These are phyloP conservation scores for Horisme vitalbata DNA, from an alignment of 2,888 invertebrate genomes.

Conservation along the genomic window DNA sequence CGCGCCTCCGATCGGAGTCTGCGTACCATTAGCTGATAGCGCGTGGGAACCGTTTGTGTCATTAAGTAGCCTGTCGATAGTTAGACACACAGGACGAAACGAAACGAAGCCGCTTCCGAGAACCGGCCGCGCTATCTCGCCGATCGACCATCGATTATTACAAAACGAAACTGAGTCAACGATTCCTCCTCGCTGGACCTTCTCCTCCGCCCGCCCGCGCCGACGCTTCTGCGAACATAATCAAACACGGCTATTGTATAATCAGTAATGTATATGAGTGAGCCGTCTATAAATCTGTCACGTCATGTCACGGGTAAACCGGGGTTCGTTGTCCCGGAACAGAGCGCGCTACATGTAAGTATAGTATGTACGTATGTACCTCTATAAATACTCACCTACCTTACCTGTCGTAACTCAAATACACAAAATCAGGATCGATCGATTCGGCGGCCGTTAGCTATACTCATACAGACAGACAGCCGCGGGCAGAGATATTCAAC, in stretches of 20 bases:
- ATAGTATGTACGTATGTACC: no score
- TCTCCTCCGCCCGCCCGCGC: slow-evolving; percentile 15
- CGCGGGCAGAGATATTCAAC: slow-evolving; percentile 37
- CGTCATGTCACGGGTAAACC: slow-evolving; percentile 43
- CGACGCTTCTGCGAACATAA: slow-evolving; percentile 48
- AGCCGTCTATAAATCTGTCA: slow-evolving; percentile 62
- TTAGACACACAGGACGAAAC: neutral
- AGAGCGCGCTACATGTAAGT: slow-evolving; percentile 33
- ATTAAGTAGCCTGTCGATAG: neutral
- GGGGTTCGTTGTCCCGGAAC: slow-evolving; percentile 48
- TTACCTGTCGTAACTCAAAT: no score
- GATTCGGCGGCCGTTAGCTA: slow-evolving; percentile 35
- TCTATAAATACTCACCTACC: no score
- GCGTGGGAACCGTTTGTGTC: slow-evolving; percentile 8
- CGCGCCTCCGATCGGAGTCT: slow-evolving; percentile 23
- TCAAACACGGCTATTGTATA: slow-evolving; percentile 38
- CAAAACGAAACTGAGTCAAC: slow-evolving; percentile 3
- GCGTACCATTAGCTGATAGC: slow-evolving; percentile 4
- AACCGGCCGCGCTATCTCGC: slow-evolving; percentile 9
- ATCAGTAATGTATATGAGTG: slow-evolving; percentile 44
- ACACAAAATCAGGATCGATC: no score
- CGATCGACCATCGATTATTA: slow-evolving; percentile 13
- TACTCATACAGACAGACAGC: no score
- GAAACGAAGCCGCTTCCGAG: slow-evolving; percentile 9
- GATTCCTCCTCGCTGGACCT: slow-evolving; percentile 12